A percentile compares a stretch with the other conserved stretches of the same genome.
Conservation (phyloP, 2,113 vertebrate genomes). For the Tachycineta bicolor region DNA sequence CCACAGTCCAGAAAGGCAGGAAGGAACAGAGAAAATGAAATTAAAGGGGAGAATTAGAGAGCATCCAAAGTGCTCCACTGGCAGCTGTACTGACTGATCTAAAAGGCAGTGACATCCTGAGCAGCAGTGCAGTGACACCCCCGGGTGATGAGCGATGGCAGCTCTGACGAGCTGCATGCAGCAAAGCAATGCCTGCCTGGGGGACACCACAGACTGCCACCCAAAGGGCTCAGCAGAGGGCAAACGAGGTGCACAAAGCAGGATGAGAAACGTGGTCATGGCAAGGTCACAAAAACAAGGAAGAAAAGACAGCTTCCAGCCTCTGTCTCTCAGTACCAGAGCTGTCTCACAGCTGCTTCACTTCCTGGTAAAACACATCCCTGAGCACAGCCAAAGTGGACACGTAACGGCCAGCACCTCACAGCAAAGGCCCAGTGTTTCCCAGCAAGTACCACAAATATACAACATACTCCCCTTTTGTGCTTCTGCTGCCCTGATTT, state of each 20-base stretch:
- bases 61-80: not conserved
- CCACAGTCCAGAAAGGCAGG: not conserved
- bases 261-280: not conserved
- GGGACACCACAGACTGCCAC: not conserved
- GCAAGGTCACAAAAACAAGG: not conserved
- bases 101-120: not conserved
- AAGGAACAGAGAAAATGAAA: not conserved
- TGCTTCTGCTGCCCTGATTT: not conserved
- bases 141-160: not conserved
- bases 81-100: not conserved
- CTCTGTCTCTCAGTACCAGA: not conserved
- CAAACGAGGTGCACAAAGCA: not conserved
- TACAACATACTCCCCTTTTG: not conserved
- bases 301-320: not conserved
- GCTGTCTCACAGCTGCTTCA: not conserved
- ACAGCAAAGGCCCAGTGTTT: not conserved
- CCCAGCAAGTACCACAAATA: not conserved
- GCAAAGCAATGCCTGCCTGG: not conserved
- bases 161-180: rapidly evolving
- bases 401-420: not conserved
- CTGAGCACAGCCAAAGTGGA: not conserved
- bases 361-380: not conserved
- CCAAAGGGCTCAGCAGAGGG: not conserved
- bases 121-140: not conserved
- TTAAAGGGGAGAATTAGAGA: not conserved